Base-by-base conservation (phyloP, 2,797 vertebrate genomes). In the Falco naumanni region DNA sequence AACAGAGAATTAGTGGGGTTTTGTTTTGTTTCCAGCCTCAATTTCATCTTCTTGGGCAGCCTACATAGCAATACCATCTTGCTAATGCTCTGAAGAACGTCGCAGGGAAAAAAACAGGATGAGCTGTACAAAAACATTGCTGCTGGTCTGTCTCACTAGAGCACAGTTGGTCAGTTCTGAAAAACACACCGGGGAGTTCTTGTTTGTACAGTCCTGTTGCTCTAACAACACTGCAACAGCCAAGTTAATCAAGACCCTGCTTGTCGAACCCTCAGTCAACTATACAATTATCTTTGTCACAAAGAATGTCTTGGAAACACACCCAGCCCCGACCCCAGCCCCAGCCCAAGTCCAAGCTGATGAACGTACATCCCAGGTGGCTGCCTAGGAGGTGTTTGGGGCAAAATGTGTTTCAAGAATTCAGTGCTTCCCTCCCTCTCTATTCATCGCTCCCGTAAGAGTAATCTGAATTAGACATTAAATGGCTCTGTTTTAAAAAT, bases 271-370 rank as follows among this genome's bases (percentile, higher is more conserved):
- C 54, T 79, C 76, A 64, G 68, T 77, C 45, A 71, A 54, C 70
- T 11, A 24, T 2, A 33, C 50, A 39, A 90, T 96, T 68, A 48
- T 50, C 91, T 91, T 65, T 72, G 61, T 84, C 76, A 56, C 59
- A 76, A 94, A 86, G 87, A 91, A 90, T 81, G 89, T 43, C 43
- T 48, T 81, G 69, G 69, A 65, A 77, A 50, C 89, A 80, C 90
- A 85, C 41, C 76, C 94, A 77, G 51, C 34, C 63, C 41, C 1
- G 20, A 72, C 51, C 45, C 72, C 86, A 50, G 53, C 63, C 78
- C 61, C 43, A 45, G 43, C 43, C 43, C 41, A 1, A 45, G 43
- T 43, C 43, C 41, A 1, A 17, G 71, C 39, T 33, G 59, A 59
- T 90, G 81, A 69, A 63, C 26, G 13, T 25, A 59, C 34, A 16